Base-by-base conservation (phyloP, 1,140 invertebrate species). In the Eufriesea mexicana region DNA sequence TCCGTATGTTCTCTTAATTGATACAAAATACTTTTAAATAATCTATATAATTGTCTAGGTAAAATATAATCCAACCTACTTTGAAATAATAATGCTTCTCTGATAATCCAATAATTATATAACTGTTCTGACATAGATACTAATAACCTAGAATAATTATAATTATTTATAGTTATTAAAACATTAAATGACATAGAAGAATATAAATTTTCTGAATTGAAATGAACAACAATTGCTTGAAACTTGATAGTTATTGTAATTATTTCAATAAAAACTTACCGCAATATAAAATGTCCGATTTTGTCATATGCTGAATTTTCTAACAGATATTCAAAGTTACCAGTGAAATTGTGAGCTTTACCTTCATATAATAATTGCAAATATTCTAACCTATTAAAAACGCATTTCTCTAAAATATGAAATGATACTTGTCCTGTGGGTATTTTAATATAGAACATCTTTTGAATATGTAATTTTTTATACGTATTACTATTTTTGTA, bases 241-340 rank as follows among this genome's bases (percentile, higher is more conserved):
- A 82, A 54, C 86, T 75, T 91, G 94, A 93, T 49, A 51, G 14
- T 25, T 57, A n/a, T 42, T 8, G 54, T 7, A 67, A 16, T 89
- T 70, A 47, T 91, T 88, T 12, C 91, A 68, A 77, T 94, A 86
- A 83, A 90, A 88, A 92, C 80, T 87, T 94, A 93, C 92, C 95
- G 94, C n/a, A 96, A 88, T 83, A 93, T 93, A 89, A 95, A 96
- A 87, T 96, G 95, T 74, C 95, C 95, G 70, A 95, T 92, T 81
- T 93, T 94, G 84, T 96, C 95, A 72, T 95, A 94, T 20, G 91
- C 68, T 72, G 95, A 95, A 85, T 95, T 95, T 90, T 96, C 95
- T n/a, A 96, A 87, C 70, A 96, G 91, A 92, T 95, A 96, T 91
- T 96, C 95, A 84, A 94, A 91, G 73, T 93, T 92, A 14, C 92